phyloP scores from a whole-genome alignment of 2,113 vertebrate species.

The Gymnobelideus leadbeateri region DNA sequence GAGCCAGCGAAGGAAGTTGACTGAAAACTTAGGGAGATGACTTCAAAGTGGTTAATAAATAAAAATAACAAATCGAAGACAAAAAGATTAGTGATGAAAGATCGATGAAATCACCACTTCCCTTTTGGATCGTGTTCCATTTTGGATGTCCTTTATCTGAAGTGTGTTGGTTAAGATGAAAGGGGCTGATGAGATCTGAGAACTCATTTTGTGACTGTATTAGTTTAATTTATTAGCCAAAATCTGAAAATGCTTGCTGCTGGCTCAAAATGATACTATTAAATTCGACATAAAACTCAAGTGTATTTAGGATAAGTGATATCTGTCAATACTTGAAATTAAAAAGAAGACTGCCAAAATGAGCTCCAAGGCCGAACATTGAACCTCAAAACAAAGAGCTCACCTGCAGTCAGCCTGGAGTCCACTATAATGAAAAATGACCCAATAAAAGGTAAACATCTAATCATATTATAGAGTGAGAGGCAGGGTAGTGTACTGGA shows the following conservation, averaged over 20 bases:
- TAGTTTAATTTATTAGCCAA: not conserved
- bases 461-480: not conserved
- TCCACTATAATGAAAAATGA: not conserved
- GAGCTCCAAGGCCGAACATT: not conserved
- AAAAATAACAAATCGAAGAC: constrained; percentile 9
- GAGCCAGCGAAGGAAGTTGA: not conserved
- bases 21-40: not conserved
- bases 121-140: not conserved
- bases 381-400: not conserved
- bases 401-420: not conserved
- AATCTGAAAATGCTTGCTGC: constrained; percentile 16
- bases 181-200: constrained; percentile 2
- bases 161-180: constrained; percentile 27
- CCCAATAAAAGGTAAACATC: not conserved
- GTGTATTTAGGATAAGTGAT: not conserved
- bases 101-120: constrained; percentile 1
- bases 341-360: not conserved
- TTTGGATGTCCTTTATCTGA: constrained; percentile 19
- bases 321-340: not conserved
- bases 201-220: constrained; percentile 1
- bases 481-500: not conserved
- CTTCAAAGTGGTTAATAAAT: constrained; percentile 43
- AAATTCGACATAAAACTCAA: not conserved
- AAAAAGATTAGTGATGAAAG: constrained; percentile 33
- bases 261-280: not conserved